Base-by-base conservation (phyloP, 2,888 invertebrate species). In the Glyphotaelius pellucidus region DNA sequence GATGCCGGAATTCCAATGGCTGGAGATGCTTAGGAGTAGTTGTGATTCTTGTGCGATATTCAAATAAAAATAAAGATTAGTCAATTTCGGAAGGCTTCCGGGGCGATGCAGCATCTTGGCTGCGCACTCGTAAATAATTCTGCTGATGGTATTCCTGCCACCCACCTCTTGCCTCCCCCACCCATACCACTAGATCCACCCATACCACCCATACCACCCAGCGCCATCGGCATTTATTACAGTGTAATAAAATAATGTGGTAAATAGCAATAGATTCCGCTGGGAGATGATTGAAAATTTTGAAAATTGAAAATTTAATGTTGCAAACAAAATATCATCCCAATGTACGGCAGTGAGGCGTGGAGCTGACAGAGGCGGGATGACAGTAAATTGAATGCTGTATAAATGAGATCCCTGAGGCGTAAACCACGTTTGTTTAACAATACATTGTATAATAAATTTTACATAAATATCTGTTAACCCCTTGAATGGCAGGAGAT, bases 91-190 rank as follows among this genome's bases (percentile, higher is more conserved):
- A 85, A 85, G 85, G 38, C 38, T 85, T 38, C n/a, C 42, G n/a
- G 11, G 85, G 85, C 85, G 85, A 35, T 88, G 89, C 89, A 89
- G 80, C 89, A 89, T 80, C 89, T 89, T 89, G 89, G 79, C 79
- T 89, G 89, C 89, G 89, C 89, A 89, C 67, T 89, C 89, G 79
- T 89, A 89, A 89, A 89, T 89, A 67, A 25, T 67, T 67, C 67
- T n/a, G 1, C 67, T 67, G 67, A 67, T 67, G 67, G 67, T 67
- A 67, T 67, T 67, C 67, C 67, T 25, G 1, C 67, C 67, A 67
- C 67, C 67, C 67, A 25, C 25, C 25, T 1, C 67, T 25, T 25
- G 25, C 67, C 67, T 25, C 25, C 67, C 25, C 4, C 67, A 0
- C 67, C 0, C 25, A 14, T 15, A 9, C 19, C 52, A 52, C 52